These are phyloP conservation scores for Chaetoderma sp. DNA, from an alignment of 2,888 invertebrate genomes.

Conservation along the genomic window DNA sequence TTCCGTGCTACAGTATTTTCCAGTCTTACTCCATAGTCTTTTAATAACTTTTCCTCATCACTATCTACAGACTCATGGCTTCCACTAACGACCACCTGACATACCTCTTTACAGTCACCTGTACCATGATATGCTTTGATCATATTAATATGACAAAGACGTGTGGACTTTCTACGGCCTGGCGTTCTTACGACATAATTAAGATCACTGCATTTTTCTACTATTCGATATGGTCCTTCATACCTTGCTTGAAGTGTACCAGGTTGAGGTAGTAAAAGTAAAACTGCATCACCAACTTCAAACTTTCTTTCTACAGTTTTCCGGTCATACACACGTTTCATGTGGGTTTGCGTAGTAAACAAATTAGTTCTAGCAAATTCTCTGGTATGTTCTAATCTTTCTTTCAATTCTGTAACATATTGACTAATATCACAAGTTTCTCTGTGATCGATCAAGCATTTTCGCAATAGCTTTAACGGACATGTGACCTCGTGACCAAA, in stretches of 20 bases:
- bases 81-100: no score
- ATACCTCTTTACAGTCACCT: no score
- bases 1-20: no score
- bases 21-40: no score
- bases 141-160: conserved; percentile 38
- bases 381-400: neutral
- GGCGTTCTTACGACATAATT: conserved; percentile 26
- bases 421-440: neutral
- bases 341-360: neutral
- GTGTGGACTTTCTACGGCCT: conserved; percentile 24
- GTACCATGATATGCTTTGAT: conserved; percentile 28
- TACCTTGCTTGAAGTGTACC: conserved; percentile 11
- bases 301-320: conserved; percentile 5
- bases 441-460: no score
- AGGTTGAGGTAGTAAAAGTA: conserved; percentile 18
- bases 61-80: no score
- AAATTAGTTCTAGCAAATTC: neutral
- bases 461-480: no score
- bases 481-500: no score
- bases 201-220: conserved; percentile 1
- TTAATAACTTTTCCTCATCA: no score
- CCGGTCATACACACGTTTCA: no score
- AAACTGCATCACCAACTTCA: conserved; percentile 35
- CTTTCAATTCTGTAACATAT: neutral
- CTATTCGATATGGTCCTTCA: conserved; percentile 13